A percentile compares a stretch with the other conserved stretches of the same genome.
Conservation (phyloP, 1,140 invertebrate species). For the Pseudomyrmex pallidus region DNA sequence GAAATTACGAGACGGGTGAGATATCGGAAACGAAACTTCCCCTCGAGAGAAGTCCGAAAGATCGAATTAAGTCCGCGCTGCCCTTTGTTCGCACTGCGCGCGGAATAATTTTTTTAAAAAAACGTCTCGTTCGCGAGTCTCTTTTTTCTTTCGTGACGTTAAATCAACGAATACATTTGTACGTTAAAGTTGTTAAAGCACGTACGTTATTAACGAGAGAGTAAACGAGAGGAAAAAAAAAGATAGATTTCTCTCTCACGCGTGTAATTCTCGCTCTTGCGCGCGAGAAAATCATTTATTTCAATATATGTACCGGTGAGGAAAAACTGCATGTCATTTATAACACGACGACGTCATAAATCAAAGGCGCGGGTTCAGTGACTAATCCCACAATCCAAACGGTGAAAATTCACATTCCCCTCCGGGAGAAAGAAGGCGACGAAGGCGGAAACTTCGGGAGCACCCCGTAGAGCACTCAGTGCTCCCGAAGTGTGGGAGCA, state of each 20-base stretch:
- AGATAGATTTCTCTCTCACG: neutral
- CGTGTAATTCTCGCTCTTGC: neutral
- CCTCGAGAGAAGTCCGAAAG: no score
- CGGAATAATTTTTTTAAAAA: no score
- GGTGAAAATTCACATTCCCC: neutral
- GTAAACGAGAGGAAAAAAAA: neutral
- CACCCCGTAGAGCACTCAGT: slow-evolving; percentile 51
- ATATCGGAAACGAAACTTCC: no score
- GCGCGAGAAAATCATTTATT: slow-evolving; percentile 31
- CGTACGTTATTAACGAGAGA: no score
- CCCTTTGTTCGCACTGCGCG: no score
- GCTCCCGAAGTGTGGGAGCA: slow-evolving; percentile 23
- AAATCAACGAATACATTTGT: no score
- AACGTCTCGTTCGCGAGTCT: no score
- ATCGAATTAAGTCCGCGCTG: no score
- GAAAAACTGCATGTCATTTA: slow-evolving; percentile 13
- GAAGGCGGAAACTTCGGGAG: slow-evolving; percentile 22
- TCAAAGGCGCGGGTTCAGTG: neutral
- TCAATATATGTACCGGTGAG: neutral
- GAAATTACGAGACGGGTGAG: neutral
- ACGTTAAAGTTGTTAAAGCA: no score
- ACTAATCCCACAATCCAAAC: slow-evolving; percentile 12
- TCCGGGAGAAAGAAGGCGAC: neutral
- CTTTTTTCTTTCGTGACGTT: no score
- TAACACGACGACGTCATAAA: slow-evolving; percentile 5